These are phyloP conservation scores for Ctenodactylus gundi DNA, from an alignment of 2,113 vertebrate genomes.

Conservation along the genomic window DNA sequence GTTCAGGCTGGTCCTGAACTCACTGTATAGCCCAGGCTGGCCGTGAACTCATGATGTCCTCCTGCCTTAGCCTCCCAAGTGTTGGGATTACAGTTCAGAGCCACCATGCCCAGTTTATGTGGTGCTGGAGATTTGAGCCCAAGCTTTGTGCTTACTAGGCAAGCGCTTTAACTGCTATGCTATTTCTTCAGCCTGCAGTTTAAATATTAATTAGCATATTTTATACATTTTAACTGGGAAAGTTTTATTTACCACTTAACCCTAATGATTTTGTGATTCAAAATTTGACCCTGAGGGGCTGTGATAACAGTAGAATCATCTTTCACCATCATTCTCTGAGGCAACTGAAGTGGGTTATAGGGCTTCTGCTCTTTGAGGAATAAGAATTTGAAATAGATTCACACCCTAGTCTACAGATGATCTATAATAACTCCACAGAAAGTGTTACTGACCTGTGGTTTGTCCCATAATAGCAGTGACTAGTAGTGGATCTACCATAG, in stretches of 20 bases:
- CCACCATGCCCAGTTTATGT: too few species aligned
- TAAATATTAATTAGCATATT: background rate
- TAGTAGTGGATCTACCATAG: background rate
- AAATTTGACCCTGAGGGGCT: background rate
- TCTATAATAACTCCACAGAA: background rate
- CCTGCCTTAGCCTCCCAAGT: too few species aligned
- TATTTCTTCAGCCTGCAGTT: too few species aligned
- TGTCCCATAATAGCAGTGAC: background rate
- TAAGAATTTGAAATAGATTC: background rate
- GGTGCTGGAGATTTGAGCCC: too few species aligned
- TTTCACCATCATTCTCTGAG: background rate
- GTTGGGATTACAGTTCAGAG: too few species aligned
- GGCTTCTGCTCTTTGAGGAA: background rate
- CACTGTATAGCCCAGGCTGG: too few species aligned
- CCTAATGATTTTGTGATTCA: background rate
- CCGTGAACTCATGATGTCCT: too few species aligned
- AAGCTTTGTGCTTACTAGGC: too few species aligned
- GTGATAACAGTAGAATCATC: background rate
- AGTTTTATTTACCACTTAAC: background rate
- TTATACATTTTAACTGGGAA: background rate
- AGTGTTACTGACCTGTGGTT: background rate
- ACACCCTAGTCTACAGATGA: background rate
- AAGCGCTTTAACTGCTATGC: too few species aligned
- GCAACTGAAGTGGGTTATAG: background rate
- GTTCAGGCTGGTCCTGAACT: too few species aligned